Evolutionary conservation across 2,113 vertebrate genomes (phyloP), one percentile per base, ranked within the genome.

Genomic region (Forbesichthys agassizii): DNA sequence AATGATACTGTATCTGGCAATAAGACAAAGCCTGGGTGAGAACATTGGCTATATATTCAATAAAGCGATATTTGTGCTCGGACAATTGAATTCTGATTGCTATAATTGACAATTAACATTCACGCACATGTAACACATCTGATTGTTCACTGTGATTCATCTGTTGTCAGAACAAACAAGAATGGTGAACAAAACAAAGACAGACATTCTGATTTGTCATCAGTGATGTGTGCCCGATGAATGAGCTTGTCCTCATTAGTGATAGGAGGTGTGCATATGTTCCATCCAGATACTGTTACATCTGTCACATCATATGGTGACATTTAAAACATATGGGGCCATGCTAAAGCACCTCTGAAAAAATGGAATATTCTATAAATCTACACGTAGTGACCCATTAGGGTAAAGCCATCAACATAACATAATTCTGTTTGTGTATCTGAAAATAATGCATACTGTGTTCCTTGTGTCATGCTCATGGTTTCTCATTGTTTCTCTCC

Each of bases 41-140:
- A 89, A 88, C 82, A 88, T 88, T 79, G 76, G 73, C 77, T 72
- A 65, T 71, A 74, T 81, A 89, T 88, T 84, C 59, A 86, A 86
- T 88, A 78, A 82, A 62, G 60, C 51, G 64, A 80, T 71, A 84
- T 81, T 79, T 80, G 64, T 62, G 73, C 80, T 73, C 3, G 71
- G 79, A 87, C 82, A 90, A 90, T 86, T 84, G 68, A 82, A 89
- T 89, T 88, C 85, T 86, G 84, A 91, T 89, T 86, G 83, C 77
- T 76, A 61, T 88, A 90, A 91, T 88, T 89, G 81, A 80, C 78
- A 74, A 86, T 90, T 85, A 83, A 69, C 66, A 85, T 90, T 84
- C 86, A 79, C 61, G 27, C 12, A 66, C 88, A 88, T 82, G 88
- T 68, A 69, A 69, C 73, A 64, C 55, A 63, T 73, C 63, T 52